Percentiles rank a stretch among this genome's conserved stretches.
These are phyloP conservation scores for Arbacia lixula DNA, from an alignment of 53 echinoderm and acorn worm species.

Conservation along the genomic window DNA sequence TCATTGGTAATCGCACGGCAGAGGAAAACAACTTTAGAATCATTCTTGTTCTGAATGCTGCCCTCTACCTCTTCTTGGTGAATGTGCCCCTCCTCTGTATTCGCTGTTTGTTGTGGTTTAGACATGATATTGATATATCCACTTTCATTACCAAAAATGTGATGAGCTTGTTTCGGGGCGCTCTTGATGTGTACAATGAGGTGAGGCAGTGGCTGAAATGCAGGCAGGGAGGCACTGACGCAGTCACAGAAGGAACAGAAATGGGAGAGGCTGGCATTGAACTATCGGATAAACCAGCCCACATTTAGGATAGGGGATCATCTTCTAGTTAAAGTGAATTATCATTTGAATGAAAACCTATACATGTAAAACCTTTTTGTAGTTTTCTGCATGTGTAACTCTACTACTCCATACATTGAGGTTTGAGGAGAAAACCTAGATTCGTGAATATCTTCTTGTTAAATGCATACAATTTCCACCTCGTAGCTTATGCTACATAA, in stretches of 20 bases:
- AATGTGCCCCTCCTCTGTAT: slow-evolving; percentile 76
- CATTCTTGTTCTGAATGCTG: slow-evolving; percentile 60
- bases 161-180: slow-evolving; percentile 69
- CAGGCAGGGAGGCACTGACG: neutral
- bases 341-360: no score
- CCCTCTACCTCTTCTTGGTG: slow-evolving; percentile 68
- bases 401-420: no score
- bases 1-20: slow-evolving; percentile 45
- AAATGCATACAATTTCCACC: no score
- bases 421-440: no score
- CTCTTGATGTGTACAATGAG: slow-evolving; percentile 71
- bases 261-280: slow-evolving; percentile 17
- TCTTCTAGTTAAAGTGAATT: no score
- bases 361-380: no score
- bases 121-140: slow-evolving; percentile 71
- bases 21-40: slow-evolving; percentile 62
- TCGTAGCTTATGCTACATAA: no score
- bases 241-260: slow-evolving; percentile 24
- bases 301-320: no score
- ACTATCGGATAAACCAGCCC: slow-evolving; percentile 18
- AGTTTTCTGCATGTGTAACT: no score
- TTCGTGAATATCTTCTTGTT: no score
- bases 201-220: slow-evolving; percentile 52
- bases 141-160: slow-evolving; percentile 91
- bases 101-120: slow-evolving; percentile 70